phyloP scores from a whole-genome alignment of 2,797 vertebrate species.

The Oceanodroma leucorhoa region DNA sequence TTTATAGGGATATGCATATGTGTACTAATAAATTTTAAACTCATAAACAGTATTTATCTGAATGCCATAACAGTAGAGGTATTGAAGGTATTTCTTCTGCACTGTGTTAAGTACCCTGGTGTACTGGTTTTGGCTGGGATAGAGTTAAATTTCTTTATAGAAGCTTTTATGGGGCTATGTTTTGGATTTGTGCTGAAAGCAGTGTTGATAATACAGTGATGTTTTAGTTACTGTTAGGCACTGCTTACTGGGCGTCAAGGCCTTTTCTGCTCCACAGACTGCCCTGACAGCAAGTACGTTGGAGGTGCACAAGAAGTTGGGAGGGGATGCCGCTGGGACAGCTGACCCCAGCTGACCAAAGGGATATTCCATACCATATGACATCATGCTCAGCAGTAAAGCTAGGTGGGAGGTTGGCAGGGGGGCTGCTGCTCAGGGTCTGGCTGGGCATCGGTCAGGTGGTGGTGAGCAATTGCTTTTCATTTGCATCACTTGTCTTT shows the following conservation, averaged over 20 bases:
- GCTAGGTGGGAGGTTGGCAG: background rate
- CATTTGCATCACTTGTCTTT: background rate
- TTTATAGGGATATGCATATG: background rate
- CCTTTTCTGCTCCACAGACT: background rate
- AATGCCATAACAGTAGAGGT: background rate
- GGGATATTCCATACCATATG: background rate
- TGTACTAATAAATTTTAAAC: background rate
- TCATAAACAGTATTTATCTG: background rate
- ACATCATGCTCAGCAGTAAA: background rate
- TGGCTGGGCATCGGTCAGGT: accelerated
- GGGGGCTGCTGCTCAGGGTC: accelerated
- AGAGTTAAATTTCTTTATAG: background rate
- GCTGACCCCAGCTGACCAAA: background rate
- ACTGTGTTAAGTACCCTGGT: background rate
- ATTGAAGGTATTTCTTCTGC: background rate
- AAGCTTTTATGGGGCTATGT: too few species aligned
- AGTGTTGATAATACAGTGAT: background rate
- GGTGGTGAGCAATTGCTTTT: background rate
- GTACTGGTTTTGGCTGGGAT: background rate
- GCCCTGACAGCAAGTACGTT: background rate
- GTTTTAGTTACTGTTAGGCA: background rate
- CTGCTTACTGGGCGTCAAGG: background rate
- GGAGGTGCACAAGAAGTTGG: background rate
- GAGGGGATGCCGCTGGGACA: background rate
- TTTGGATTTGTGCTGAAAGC: background rate